Evolutionary conservation across 2,113 vertebrate species (phyloP).

Genomic region (Pelecanoides urinatrix): DNA sequence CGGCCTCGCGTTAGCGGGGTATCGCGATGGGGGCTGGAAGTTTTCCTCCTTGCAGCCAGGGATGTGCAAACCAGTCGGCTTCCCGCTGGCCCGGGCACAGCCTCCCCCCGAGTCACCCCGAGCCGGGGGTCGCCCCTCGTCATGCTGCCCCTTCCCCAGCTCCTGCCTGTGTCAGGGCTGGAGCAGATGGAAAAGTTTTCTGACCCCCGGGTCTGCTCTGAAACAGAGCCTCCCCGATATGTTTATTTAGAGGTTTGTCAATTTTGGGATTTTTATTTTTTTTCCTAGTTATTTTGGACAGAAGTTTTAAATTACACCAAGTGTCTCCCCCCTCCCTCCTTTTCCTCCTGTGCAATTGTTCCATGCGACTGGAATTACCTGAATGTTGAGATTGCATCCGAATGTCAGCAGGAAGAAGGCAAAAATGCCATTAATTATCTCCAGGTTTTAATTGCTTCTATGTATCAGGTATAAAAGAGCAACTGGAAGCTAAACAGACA

Average conservation of each 20-base stretch:
- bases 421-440: not conserved
- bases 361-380: not conserved
- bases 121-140: not conserved
- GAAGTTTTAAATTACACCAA: not conserved
- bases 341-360: not conserved
- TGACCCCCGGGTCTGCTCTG: not conserved
- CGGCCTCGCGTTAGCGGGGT: rapidly evolving
- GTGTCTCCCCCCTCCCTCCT: not conserved
- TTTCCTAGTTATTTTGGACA: not conserved
- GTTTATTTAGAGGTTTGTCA: not conserved
- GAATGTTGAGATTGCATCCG: not conserved
- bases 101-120: rapidly evolving
- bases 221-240: rapidly evolving
- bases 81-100: not conserved
- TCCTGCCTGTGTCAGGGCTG: not conserved
- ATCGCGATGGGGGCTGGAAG: not conserved
- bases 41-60: not conserved
- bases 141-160: rapidly evolving
- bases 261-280: too few relatives aligned
- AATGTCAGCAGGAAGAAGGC: not conserved
- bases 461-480: not conserved
- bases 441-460: not conserved
- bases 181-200: not conserved
- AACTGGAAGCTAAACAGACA: not conserved
- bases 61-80: rapidly evolving